phyloP scores from a whole-genome alignment of 2,797 vertebrate genomes.

The Hippoglossus hippoglossus region DNA sequence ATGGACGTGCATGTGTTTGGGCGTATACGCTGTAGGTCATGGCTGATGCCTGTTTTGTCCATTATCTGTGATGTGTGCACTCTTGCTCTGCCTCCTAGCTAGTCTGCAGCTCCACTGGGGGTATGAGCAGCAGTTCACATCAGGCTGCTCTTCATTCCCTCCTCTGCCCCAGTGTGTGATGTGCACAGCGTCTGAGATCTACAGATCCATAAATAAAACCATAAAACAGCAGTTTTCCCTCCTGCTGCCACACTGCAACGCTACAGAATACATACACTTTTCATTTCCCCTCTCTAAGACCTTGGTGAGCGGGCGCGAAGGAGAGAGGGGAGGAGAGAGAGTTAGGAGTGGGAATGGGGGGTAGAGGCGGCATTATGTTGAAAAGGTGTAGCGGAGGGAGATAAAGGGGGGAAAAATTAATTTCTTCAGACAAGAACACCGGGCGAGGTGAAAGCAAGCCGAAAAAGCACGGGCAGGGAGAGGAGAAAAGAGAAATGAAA shows the following conservation, averaged over 20 bases:
- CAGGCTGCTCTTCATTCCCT: conserved; percentile 55
- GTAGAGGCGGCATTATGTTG: conserved; percentile 40
- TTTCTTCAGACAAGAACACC: conserved; percentile 44
- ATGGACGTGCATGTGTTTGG: too few species aligned
- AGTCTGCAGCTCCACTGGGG: conserved; percentile 44
- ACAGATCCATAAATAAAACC: conserved; percentile 76
- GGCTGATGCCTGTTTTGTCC: conserved; percentile 14
- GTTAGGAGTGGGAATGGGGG: conserved; percentile 2
- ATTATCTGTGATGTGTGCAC: conserved; percentile 12
- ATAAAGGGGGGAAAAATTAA: conserved; percentile 51
- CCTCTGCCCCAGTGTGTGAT: conserved; percentile 54
- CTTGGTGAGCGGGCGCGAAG: conserved; percentile 38
- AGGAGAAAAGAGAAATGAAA: conserved; percentile 30
- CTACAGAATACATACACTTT: conserved; percentile 64
- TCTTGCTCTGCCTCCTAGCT: conserved; percentile 23
- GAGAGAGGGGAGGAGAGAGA: conserved; percentile 27
- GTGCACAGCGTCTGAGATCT: conserved; percentile 59
- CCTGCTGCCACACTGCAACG: conserved; percentile 55
- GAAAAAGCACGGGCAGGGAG: conserved; percentile 23
- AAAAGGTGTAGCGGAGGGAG: conserved; percentile 39
- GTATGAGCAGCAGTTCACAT: conserved; percentile 52
- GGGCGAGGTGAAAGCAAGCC: not conserved
- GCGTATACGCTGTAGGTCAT: too few species aligned
- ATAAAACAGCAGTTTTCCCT: conserved; percentile 74
- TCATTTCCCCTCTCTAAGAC: conserved; percentile 62